Percentiles rank a stretch among this genome's conserved stretches.
phyloP scores from a whole-genome alignment of 2,113 vertebrate genomes.

The Labeo rohita region DNA sequence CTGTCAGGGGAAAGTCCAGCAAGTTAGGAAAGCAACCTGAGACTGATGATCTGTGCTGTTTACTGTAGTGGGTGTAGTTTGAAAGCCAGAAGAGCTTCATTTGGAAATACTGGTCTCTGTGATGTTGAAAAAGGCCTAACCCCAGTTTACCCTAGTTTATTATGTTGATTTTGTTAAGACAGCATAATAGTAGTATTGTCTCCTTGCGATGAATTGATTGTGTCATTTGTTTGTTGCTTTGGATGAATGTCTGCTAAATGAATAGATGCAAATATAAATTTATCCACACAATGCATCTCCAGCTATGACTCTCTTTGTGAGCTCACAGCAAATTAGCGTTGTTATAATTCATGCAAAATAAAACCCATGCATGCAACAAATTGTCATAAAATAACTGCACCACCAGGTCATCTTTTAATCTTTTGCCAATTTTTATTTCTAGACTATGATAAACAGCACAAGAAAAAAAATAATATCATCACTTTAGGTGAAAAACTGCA shows the following conservation, averaged over 20 bases:
- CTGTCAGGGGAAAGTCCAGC: background rate
- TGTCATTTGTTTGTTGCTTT: constrained; percentile 13
- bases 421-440: background rate
- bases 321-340: background rate
- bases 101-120: background rate
- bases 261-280: background rate
- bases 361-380: background rate
- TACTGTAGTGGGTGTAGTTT: constrained; percentile 12
- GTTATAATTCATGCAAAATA: background rate
- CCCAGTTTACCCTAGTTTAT: background rate
- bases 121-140: constrained; percentile 13
- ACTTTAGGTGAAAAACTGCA: background rate
- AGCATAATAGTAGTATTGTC: constrained; percentile 13
- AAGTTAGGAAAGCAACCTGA: background rate
- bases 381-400: background rate
- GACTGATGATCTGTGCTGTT: background rate
- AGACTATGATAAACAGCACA: background rate
- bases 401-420: background rate
- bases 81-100: background rate
- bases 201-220: background rate
- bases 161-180: constrained; percentile 12
- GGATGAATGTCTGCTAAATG: constrained; percentile 1
- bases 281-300: background rate
- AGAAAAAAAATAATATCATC: background rate
- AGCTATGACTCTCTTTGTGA: background rate